Conservation (phyloP, 2,113 vertebrate genomes). For the Zootoca vivipara region DNA sequence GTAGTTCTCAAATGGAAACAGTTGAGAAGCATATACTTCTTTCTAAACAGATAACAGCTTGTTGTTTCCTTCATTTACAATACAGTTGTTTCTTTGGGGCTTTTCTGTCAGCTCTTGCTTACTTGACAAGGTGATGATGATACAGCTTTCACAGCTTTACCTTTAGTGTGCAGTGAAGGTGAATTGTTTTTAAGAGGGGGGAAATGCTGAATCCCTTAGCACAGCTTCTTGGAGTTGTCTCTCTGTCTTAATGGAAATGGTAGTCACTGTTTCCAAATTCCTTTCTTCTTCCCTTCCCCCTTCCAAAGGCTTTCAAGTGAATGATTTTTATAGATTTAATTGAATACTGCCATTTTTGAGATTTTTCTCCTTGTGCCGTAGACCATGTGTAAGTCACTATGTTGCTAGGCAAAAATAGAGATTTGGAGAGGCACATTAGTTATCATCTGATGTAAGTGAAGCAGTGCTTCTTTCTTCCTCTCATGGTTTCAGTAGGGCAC, state of each 20-base stretch:
- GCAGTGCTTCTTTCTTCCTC: not conserved
- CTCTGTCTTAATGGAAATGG: not conserved
- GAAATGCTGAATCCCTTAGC: not conserved
- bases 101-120: constrained; percentile 41
- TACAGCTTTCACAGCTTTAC: constrained; percentile 47
- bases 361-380: not conserved
- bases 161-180: constrained; percentile 37
- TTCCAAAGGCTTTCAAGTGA: not conserved
- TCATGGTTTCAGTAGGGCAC: not conserved
- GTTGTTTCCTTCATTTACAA: not conserved
- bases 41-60: constrained; percentile 24
- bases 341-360: not conserved
- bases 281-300: constrained; percentile 18
- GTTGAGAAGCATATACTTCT: constrained; percentile 31
- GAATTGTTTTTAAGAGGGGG: constrained; percentile 15
- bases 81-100: constrained; percentile 8
- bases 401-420: not conserved
- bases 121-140: not conserved
- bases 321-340: not conserved
- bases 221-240: constrained; percentile 21
- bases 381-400: not conserved
- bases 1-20: not conserved
- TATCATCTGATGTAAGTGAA: not conserved
- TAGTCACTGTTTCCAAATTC: constrained; percentile 15
- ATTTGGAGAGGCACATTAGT: not conserved